A percentile compares a stretch with the other conserved stretches of the same genome.
phyloP scores from a whole-genome alignment of 2,113 vertebrate genomes.

The Oryzias curvinotus region DNA sequence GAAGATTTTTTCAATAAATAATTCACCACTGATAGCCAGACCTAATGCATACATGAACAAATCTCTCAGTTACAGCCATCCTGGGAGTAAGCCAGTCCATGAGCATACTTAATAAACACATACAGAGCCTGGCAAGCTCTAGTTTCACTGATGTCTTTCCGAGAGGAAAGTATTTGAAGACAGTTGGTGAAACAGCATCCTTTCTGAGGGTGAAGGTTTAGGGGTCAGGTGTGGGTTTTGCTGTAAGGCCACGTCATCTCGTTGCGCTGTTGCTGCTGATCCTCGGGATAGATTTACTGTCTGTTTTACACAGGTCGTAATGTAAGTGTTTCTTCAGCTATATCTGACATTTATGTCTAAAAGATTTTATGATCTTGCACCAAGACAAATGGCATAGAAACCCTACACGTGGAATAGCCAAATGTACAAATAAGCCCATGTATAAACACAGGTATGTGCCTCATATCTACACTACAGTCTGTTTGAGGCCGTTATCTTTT shows the following conservation, averaged over 20 bases:
- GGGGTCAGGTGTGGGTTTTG: conserved; percentile 66
- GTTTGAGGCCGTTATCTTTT: conserved; percentile 34
- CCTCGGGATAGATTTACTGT: conserved; percentile 45
- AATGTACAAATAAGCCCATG: background rate
- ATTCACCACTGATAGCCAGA: conserved; percentile 74
- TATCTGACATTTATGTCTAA: conserved; percentile 14
- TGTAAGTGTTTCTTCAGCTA: conserved; percentile 26
- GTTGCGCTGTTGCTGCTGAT: conserved; percentile 32
- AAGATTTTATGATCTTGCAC: conserved; percentile 22
- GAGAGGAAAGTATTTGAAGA: conserved; percentile 61
- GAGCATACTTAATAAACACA: conserved; percentile 79
- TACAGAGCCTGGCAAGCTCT: conserved; percentile 64
- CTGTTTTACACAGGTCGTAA: conserved; percentile 34
- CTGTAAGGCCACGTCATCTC: conserved; percentile 22
- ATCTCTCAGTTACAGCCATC: conserved; percentile 77
- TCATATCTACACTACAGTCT: conserved; percentile 1
- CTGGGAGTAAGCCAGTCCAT: conserved; percentile 71
- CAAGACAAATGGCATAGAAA: conserved; percentile 8
- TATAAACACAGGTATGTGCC: conserved; percentile 2
- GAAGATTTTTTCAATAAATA: conserved; percentile 73
- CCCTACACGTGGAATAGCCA: background rate
- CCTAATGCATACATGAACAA: conserved; percentile 75
- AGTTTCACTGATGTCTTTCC: conserved; percentile 70
- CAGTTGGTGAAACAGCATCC: conserved; percentile 64
- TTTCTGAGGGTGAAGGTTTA: conserved; percentile 56